A percentile compares a stretch with the other conserved stretches of the same genome.
These are phyloP conservation scores for Tringa solitaria DNA, from an alignment of 2,113 vertebrate genomes.

Conservation along the genomic window DNA sequence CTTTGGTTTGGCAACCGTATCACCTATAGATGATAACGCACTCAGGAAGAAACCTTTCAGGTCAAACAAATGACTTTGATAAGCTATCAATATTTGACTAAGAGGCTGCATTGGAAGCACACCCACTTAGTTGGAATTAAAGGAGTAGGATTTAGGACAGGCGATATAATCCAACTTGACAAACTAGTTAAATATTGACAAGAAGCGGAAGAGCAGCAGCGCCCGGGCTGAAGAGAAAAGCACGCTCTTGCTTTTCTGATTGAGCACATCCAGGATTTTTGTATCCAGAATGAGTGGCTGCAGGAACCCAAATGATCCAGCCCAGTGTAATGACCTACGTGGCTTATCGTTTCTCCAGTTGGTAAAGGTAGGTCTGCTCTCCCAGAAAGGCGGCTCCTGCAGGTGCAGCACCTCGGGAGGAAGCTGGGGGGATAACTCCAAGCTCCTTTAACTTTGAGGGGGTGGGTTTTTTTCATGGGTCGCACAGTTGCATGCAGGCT, in stretches of 20 bases:
- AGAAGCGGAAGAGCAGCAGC: constrained; percentile 61
- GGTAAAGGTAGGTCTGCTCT: constrained; percentile 73
- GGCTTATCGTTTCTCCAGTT: constrained; percentile 60
- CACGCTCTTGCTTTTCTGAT: neutral
- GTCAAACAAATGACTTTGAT: constrained; percentile 17
- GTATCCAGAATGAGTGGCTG: neutral
- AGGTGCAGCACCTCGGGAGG: neutral
- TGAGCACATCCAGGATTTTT: constrained; percentile 15
- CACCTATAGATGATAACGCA: neutral
- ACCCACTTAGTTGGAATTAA: constrained; percentile 35
- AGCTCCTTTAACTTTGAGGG: neutral
- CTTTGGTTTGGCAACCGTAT: neutral
- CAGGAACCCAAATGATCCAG: constrained; percentile 55
- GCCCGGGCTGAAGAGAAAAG: constrained; percentile 22
- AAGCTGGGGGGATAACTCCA: neutral
- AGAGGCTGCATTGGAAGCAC: constrained; percentile 25
- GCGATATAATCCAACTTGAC: constrained; percentile 77
- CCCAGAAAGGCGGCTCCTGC: neutral
- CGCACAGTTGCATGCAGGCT: neutral
- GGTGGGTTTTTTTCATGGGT: neutral
- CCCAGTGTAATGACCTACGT: neutral
- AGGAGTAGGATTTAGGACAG: constrained; percentile 60
- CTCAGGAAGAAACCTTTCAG: constrained; percentile 8
- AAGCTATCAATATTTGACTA: constrained; percentile 40
- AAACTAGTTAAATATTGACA: constrained; percentile 86